These are phyloP conservation scores for Phaetusa simplex DNA, from an alignment of 2,113 vertebrate genomes.

Conservation along the genomic window DNA sequence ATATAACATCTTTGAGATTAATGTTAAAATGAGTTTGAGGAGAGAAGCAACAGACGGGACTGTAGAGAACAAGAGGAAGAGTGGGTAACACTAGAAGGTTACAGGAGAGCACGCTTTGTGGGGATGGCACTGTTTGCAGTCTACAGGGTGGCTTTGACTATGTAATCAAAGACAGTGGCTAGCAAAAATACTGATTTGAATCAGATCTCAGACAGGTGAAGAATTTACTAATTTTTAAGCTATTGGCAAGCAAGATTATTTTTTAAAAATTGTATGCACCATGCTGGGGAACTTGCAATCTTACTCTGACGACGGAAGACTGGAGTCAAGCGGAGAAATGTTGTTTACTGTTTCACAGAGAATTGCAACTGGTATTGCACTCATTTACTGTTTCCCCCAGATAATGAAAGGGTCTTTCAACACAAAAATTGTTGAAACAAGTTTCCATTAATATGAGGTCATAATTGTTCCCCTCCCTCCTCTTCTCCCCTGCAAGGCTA, in stretches of 20 bases:
- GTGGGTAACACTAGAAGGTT: not conserved
- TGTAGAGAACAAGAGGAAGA: not conserved
- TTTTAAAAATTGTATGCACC: not conserved
- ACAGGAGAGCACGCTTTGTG: not conserved
- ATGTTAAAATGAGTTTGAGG: not conserved
- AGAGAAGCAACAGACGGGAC: not conserved
- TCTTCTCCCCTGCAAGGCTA: not conserved
- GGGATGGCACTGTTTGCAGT: too few species aligned
- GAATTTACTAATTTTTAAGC: not conserved
- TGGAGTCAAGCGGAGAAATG: not conserved
- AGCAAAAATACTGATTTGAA: not conserved
- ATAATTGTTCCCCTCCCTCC: not conserved
- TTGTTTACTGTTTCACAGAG: not conserved
- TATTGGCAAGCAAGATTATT: not conserved
- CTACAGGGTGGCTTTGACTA: not conserved
- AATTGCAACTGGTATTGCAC: not conserved
- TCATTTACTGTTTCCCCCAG: not conserved
- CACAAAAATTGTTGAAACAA: not conserved
- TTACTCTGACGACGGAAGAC: not conserved
- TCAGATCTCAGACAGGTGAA: not conserved
- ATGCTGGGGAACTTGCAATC: not conserved
- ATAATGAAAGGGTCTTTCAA: not conserved
- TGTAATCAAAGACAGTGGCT: rapidly evolving
- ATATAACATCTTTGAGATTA: not conserved
- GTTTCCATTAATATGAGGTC: not conserved